A percentile compares a stretch with the other conserved stretches of the same genome.
Evolutionary conservation across 2,797 vertebrate species (phyloP).

Genomic region (Dallia pectoralis): DNA sequence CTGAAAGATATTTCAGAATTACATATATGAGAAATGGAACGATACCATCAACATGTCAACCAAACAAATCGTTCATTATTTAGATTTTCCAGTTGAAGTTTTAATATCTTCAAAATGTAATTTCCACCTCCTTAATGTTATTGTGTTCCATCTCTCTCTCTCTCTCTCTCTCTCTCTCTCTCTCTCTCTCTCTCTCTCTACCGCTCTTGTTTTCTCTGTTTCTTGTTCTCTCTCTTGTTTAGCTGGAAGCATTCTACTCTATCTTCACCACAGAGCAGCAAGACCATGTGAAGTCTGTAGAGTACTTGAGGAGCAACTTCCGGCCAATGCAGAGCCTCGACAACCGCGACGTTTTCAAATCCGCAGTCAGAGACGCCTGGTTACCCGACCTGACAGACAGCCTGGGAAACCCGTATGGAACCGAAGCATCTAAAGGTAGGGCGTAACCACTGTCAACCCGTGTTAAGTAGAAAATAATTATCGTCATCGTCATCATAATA

Average conservation of each 20-base stretch:
- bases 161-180: not conserved
- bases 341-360: slow-evolving; percentile 87
- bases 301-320: slow-evolving; percentile 96
- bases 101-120: not conserved
- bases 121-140: not conserved
- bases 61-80: too few relatives aligned
- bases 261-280: slow-evolving; percentile 99
- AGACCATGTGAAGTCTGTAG: slow-evolving; percentile 96
- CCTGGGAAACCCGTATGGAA: slow-evolving; percentile 80
- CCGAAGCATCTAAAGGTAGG: slow-evolving; percentile 93
- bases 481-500: too few relatives aligned
- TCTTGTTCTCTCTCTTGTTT: slow-evolving; percentile 32
- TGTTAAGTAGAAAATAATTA: not conserved
- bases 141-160: not conserved
- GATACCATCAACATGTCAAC: not conserved
- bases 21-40: not conserved
- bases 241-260: slow-evolving; percentile 97
- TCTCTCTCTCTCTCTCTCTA: not conserved
- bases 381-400: slow-evolving; percentile 82
- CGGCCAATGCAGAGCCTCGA: slow-evolving; percentile 87
- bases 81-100: not conserved
- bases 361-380: slow-evolving; percentile 91
- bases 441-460: not conserved
- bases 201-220: slow-evolving; percentile 34
- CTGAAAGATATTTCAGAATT: not conserved